phyloP scores from a whole-genome alignment of 2,888 invertebrate species.

The Sarcophaga variegata region DNA sequence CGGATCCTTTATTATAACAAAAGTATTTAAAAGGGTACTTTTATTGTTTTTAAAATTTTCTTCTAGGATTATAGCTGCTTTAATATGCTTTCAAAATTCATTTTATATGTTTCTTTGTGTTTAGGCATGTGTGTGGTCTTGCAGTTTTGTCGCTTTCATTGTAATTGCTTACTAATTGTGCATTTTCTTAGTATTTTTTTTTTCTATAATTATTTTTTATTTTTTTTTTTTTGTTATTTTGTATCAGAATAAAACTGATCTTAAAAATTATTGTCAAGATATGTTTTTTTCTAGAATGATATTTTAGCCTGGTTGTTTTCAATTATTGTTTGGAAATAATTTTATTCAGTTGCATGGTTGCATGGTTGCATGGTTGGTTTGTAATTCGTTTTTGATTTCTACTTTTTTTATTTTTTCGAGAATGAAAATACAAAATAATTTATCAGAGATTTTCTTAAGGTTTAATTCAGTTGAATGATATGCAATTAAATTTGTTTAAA shows the following conservation, averaged over 20 bases:
- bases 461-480: conserved; percentile 35
- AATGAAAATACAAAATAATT: conserved; percentile 32
- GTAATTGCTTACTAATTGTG: conserved; percentile 32
- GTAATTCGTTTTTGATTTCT: neutral
- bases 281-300: conserved; percentile 81
- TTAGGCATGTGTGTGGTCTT: neutral
- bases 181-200: conserved; percentile 25
- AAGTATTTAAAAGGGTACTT: too few species aligned
- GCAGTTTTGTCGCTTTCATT: conserved; percentile 36
- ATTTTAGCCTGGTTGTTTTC: conserved; percentile 80
- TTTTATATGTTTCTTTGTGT: too few species aligned
- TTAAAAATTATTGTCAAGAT: conserved; percentile 81
- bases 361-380: conserved; percentile 39
- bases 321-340: conserved; percentile 52
- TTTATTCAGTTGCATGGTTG: conserved; percentile 38
- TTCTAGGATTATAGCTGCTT: too few species aligned
- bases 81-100: too few species aligned
- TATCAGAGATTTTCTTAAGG: conserved; percentile 44
- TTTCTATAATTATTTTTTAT: neutral
- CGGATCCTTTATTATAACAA: too few species aligned
- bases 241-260: conserved; percentile 63
- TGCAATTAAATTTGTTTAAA: conserved; percentile 15
- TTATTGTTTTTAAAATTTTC: too few species aligned
- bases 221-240: conserved; percentile 23
- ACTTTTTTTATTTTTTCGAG: too few species aligned